phyloP scores from a whole-genome alignment of 2,113 vertebrate genomes.

The Sminthopsis crassicaudata region DNA sequence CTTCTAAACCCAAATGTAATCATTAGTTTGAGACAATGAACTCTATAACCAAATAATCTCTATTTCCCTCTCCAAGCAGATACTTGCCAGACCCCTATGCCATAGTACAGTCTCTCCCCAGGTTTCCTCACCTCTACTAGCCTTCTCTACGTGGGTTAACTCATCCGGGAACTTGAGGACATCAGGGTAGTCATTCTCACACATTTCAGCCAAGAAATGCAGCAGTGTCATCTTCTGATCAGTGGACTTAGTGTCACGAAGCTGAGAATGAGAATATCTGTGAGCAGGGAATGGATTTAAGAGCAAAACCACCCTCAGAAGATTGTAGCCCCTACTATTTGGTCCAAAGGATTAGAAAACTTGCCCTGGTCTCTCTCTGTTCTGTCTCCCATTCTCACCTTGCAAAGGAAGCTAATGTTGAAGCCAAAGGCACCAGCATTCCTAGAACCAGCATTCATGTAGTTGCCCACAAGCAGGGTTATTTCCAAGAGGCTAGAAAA shows the following conservation, averaged over 20 bases:
- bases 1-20: not conserved
- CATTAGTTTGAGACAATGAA: conserved; percentile 1
- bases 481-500: conserved; percentile 90
- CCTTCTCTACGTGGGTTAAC: conserved; percentile 94
- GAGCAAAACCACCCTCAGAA: not conserved
- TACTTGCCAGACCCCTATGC: not conserved
- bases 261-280: conserved; percentile 73
- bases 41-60: not conserved
- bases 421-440: conserved; percentile 93
- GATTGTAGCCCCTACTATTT: not conserved
- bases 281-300: fast-evolving
- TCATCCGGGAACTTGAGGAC: conserved; percentile 91
- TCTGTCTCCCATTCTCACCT: conserved; percentile 78
- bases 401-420: conserved; percentile 90
- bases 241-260: conserved; percentile 87
- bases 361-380: not conserved
- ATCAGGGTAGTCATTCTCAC: conserved; percentile 89
- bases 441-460: conserved; percentile 93
- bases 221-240: conserved; percentile 92
- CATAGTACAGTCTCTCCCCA: not conserved
- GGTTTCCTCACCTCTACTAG: conserved; percentile 88
- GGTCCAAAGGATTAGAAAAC: not conserved
- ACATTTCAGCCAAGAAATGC: conserved; percentile 92
- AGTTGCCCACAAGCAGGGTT: conserved; percentile 92
- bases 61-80: not conserved